Conservation (phyloP, 1,140 invertebrate genomes). For the Pygmarrhopalites habei region DNA sequence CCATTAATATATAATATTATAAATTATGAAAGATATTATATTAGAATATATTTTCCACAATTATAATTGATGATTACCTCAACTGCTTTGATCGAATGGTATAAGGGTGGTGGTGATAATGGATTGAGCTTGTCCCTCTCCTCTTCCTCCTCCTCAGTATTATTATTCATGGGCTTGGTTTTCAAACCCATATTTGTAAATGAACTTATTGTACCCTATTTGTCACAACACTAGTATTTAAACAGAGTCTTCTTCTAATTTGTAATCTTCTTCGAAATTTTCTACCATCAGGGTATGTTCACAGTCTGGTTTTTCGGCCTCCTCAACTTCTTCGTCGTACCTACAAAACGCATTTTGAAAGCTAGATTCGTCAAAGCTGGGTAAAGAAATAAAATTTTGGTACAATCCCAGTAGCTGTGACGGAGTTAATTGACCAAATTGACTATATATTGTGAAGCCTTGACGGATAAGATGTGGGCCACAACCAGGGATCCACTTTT, state of each 20-base stretch:
- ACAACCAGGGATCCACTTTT: slow-evolving; percentile 56
- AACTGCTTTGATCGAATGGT: not conserved
- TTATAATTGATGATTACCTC: not conserved
- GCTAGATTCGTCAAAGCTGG: slow-evolving; percentile 52
- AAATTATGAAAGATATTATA: too few species aligned
- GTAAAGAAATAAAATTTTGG: slow-evolving; percentile 48
- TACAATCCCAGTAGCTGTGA: slow-evolving; percentile 53
- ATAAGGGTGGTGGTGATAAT: not conserved
- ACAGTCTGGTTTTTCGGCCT: not conserved
- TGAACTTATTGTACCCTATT: too few species aligned
- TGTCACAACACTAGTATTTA: too few species aligned
- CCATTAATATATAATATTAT: too few species aligned
- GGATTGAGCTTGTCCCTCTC: not conserved
- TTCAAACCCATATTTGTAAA: slow-evolving; percentile 10
- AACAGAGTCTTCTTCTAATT: not conserved
- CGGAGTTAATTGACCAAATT: slow-evolving; percentile 53
- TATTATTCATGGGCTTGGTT: slow-evolving; percentile 3
- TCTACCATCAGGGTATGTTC: not conserved
- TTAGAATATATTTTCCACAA: too few species aligned
- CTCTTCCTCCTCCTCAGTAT: slow-evolving; percentile 7
- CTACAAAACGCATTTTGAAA: too few species aligned
- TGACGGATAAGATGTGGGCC: slow-evolving; percentile 52
- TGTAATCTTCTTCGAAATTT: not conserved
- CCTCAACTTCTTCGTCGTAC: not conserved
- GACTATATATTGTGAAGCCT: slow-evolving; percentile 55